Conservation (phyloP, 2,797 vertebrate genomes). For the Danionella dracula region DNA sequence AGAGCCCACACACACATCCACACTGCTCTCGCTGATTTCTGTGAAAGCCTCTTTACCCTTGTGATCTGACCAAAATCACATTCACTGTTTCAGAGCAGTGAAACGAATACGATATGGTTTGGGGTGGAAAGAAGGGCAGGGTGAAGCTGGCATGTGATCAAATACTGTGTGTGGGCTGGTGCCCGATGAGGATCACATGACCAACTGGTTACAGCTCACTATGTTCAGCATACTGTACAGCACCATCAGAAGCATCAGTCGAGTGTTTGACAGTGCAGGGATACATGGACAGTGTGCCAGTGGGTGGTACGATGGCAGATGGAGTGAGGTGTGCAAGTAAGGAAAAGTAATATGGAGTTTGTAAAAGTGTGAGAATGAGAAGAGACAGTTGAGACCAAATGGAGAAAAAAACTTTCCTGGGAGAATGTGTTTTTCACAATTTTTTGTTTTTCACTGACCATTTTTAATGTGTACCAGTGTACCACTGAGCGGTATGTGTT, state of each 20-base stretch:
- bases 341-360: not conserved
- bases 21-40: constrained; percentile 25
- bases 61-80: constrained; percentile 22
- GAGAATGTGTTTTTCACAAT: too few species aligned
- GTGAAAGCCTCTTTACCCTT: constrained; percentile 6
- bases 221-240: constrained; percentile 34
- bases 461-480: too few species aligned
- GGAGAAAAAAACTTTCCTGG: constrained; percentile 12
- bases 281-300: not conserved
- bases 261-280: not conserved
- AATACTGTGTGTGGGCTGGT: constrained; percentile 45
- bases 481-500: too few species aligned
- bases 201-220: constrained; percentile 13
- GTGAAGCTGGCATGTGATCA: not conserved
- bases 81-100: constrained; percentile 18
- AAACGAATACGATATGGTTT: not conserved
- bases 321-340: constrained; percentile 21
- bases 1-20: constrained; percentile 18
- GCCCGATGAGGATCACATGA: constrained; percentile 19
- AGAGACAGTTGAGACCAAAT: not conserved
- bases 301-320: constrained; percentile 24
- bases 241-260: constrained; percentile 2
- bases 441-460: too few species aligned
- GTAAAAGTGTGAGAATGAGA: not conserved
- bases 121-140: constrained; percentile 21